Percentiles rank a stretch among this genome's conserved stretches.
These are phyloP conservation scores for Sebastes vulpes DNA, from an alignment of 2,797 vertebrate species.

Conservation along the genomic window DNA sequence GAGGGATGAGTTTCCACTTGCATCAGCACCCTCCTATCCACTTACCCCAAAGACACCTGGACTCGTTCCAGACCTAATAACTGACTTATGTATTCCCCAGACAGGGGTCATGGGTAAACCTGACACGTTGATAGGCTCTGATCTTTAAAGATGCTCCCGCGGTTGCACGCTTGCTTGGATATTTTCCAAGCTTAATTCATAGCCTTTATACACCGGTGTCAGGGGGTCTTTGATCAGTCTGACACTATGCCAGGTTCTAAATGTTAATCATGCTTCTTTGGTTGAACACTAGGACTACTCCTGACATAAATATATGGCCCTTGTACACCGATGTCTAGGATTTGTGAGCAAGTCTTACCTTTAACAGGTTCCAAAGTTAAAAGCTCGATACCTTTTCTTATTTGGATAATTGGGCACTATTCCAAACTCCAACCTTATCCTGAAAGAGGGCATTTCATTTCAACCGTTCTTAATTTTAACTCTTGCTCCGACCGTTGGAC, in stretches of 20 bases:
- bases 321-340: background rate
- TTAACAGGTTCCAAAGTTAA: constrained; percentile 23
- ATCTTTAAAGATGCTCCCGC: constrained; percentile 66
- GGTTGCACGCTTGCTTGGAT: constrained; percentile 56
- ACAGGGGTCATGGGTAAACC: constrained; percentile 53
- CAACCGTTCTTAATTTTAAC: constrained; percentile 29
- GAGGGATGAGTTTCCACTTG: constrained; percentile 5
- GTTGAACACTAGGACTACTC: constrained; percentile 25
- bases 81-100: constrained; percentile 49
- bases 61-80: constrained; percentile 53
- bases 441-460: constrained; percentile 37
- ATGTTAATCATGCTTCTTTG: constrained; percentile 64
- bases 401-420: constrained; percentile 1
- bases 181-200: constrained; percentile 59
- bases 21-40: constrained; percentile 24
- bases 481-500: constrained; percentile 42
- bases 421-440: constrained; percentile 17
- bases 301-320: constrained; percentile 26
- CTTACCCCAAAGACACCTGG: constrained; percentile 36
- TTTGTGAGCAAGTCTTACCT: constrained; percentile 12
- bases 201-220: constrained; percentile 57
- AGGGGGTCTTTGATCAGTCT: constrained; percentile 63
- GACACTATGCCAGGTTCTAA: constrained; percentile 61
- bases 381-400: constrained; percentile 1
- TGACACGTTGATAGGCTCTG: constrained; percentile 65